Evolutionary conservation across 2,113 vertebrate species (phyloP), one percentile per base, ranked within the genome.

Genomic region (Xerus inauris): DNA sequence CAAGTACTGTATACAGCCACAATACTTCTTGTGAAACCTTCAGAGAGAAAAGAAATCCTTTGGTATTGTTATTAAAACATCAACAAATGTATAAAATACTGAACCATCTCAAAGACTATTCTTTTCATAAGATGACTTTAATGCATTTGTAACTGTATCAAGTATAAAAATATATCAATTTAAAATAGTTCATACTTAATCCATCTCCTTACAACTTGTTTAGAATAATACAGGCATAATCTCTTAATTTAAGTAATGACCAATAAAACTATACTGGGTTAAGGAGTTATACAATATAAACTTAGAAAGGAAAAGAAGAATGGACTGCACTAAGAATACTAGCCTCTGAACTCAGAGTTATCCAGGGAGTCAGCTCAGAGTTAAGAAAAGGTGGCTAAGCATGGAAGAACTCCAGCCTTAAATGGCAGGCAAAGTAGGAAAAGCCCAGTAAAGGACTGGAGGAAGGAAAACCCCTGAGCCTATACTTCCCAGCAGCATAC

Each of bases 1-100:
- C 99, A 99, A 62, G 99, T 99, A 94, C 99, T 99, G 96, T 99
- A 99, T 4, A 99, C 99, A 13, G 99, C 99, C 20, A 99, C 99
- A 0, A 99, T 98, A 89, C 99, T 99, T 94, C 99, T 99, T 1
- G 99, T 99, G 97, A 99, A 99, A 98, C 99, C 99, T 99, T 98
- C 91, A 64, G 13, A 75, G 75, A 93, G 83, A 95, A 79, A 97
- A 93, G 64, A 94, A 77, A 96, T n/a, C 3, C 26, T 72, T 88
- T 79, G 49, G 47, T 87, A 77, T 51, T 92, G 65, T 87, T 80
- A 59, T 45, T 93, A 96, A 91, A 90, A 88, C 28, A 94, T 11
- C 82, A 82, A 88, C 14, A 73, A 82, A 86, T 35, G 42, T 57
- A 28, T 67, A 83, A 95, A 84, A 64, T 85, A 16, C 93, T 16